Evolutionary conservation across 2,888 invertebrate genomes (phyloP), one percentile per base, ranked within the genome.

Genomic region (Phaonia tiefii): DNA sequence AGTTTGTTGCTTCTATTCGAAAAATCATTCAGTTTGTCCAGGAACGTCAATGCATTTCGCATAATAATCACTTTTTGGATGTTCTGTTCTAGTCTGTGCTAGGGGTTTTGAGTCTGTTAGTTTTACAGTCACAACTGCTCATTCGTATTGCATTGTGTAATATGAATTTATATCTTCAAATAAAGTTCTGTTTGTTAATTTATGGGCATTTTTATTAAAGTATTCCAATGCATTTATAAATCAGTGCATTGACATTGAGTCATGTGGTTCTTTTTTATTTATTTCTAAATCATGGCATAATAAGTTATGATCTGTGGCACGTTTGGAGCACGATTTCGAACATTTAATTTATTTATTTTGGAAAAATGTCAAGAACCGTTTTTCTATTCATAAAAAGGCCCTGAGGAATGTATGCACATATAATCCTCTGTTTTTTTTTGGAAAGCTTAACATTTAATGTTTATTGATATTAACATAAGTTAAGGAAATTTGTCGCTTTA

Each of bases 141-240:
- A n/a, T n/a, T n/a, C n/a, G n/a, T n/a, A 11, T 11, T 15, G 51
- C 15, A 26, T 31, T 58, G 58, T 31, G 26, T 58, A 26, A 25
- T 63, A 42, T 11, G 63, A 13, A 20, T 60, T 10, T 60, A 15
- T 67, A 13, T 17, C 17, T 39, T 26, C 11, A 39, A 2, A 44
- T 15, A 49, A 15, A 17, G 25, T 56, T 56, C 13, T 70, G 11
- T 39, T 20, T 8, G 17, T 11, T 75, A 49, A 70, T 76, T 80
- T 80, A 77, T 74, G 44, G 71, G 11, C 60, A 60, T 66, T 77
- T 77, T 37, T 71, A 66, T 67, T 74, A 46, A 80, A 80, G 51
- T 77, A 77, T 71, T 70, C 51, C 46, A 76, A 39, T 42, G 58
- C 37, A 17, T 54, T 74, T 70, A 80, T 74, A 80, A 77, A 80